Conservation (phyloP, 92 coral and sea anemone species). For the Desmophyllum pertusum region DNA sequence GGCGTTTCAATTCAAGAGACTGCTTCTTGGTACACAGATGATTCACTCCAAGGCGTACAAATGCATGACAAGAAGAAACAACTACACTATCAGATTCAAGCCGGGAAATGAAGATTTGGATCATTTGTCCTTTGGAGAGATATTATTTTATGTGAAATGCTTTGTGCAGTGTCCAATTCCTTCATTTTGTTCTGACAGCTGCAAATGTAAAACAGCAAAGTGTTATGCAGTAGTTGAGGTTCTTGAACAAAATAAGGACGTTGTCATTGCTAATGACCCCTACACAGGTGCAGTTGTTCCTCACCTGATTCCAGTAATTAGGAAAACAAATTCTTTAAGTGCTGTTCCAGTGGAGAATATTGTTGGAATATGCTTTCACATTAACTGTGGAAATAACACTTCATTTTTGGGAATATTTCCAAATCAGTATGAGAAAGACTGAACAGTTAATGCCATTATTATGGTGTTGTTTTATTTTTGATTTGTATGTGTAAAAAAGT, state of each 20-base stretch:
- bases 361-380: slow-evolving; percentile 37
- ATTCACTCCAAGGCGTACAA: slow-evolving; percentile 62
- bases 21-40: slow-evolving; percentile 46
- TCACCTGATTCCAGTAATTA: slow-evolving; percentile 51
- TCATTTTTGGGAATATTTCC: slow-evolving; percentile 61
- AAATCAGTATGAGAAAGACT: slow-evolving; percentile 66
- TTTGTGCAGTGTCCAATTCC: slow-evolving; percentile 50
- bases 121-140: slow-evolving; percentile 45
- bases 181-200: slow-evolving; percentile 29
- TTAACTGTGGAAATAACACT: slow-evolving; percentile 39
- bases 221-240: slow-evolving; percentile 38
- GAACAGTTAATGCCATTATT: not conserved
- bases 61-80: slow-evolving; percentile 61
- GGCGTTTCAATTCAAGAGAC: slow-evolving; percentile 46
- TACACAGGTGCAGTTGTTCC: slow-evolving; percentile 43
- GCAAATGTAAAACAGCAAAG: slow-evolving; percentile 38
- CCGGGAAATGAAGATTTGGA: slow-evolving; percentile 16
- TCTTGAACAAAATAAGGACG: slow-evolving; percentile 21
- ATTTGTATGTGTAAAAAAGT: no score
- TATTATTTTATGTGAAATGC: slow-evolving; percentile 47
- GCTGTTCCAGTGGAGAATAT: slow-evolving; percentile 45
- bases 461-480: no score
- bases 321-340: slow-evolving; percentile 1
- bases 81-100: slow-evolving; percentile 44
- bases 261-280: slow-evolving; percentile 36